Evolutionary conservation across 2,797 vertebrate genomes (phyloP).

Genomic region (Dendrocincla fuliginosa): DNA sequence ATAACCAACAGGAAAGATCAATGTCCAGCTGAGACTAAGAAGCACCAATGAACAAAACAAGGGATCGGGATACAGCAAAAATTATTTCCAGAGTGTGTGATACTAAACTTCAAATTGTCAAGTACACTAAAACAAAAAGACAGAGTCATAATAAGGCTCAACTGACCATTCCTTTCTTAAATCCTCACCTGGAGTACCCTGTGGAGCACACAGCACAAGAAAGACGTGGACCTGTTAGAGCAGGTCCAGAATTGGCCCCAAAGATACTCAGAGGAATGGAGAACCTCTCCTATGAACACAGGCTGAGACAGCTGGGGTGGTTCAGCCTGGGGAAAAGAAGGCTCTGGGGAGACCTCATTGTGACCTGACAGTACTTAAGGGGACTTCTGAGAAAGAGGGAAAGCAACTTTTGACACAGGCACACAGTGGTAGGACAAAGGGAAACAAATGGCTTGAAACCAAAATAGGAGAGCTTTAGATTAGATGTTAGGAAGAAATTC

Average conservation of each 20-base stretch:
- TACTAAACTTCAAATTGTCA: not conserved
- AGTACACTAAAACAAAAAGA: not conserved
- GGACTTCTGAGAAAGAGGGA: not conserved
- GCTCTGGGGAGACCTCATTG: not conserved
- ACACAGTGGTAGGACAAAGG: not conserved
- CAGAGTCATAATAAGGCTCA: not conserved
- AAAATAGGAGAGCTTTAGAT: not conserved
- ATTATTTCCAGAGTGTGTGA: not conserved
- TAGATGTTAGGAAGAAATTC: not conserved
- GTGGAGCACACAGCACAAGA: not conserved
- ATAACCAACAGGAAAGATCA: not conserved
- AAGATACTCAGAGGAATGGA: not conserved
- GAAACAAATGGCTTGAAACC: not conserved
- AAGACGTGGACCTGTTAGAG: not conserved
- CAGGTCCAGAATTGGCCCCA: not conserved
- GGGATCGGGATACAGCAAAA: not conserved
- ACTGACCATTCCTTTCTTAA: not conserved
- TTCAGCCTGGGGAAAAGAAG: not conserved
- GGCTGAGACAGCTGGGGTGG: not conserved
- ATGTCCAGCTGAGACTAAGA: not conserved
- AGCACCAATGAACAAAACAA: not conserved
- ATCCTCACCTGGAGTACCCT: not conserved
- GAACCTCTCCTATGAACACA: not conserved
- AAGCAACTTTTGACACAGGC: not conserved
- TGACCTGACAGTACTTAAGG: not conserved